Percentiles rank a stretch among this genome's conserved stretches.
Evolutionary conservation across 1,140 invertebrate species (phyloP).

Genomic region (Drosophila miranda): DNA sequence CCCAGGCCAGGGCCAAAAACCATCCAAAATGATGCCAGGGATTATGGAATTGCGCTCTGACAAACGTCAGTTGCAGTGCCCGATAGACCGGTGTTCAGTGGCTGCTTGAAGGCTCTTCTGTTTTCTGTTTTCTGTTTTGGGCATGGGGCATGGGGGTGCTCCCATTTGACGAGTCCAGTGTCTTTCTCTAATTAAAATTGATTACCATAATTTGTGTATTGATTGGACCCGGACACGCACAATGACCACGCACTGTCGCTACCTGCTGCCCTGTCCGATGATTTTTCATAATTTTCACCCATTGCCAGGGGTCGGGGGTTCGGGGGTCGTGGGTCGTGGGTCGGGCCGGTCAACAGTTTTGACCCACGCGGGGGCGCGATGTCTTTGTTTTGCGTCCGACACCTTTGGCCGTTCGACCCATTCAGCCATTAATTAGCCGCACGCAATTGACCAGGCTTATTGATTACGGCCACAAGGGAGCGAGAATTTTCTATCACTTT

Average conservation of each 20-base stretch:
- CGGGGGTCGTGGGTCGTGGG: not conserved
- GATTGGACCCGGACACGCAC: constrained; percentile 65
- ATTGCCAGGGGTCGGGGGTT: not conserved
- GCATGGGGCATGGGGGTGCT: not conserved
- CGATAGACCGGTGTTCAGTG: constrained; percentile 3
- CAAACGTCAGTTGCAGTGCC: constrained; percentile 68
- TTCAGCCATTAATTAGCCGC: constrained; percentile 69
- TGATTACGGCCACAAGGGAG: constrained; percentile 27
- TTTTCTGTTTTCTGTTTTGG: not conserved
- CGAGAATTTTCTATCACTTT: not conserved
- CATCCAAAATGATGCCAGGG: constrained; percentile 22
- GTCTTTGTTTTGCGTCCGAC: constrained; percentile 61
- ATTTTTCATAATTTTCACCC: constrained; percentile 45
- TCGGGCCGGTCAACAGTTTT: constrained; percentile 55
- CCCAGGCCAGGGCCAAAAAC: constrained; percentile 19
- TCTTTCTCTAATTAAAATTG: constrained; percentile 74
- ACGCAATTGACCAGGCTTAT: constrained; percentile 58
- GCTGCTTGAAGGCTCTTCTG: constrained; percentile 33
- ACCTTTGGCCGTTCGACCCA: constrained; percentile 47
- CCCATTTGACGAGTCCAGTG: not conserved
- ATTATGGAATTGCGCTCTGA: constrained; percentile 68
- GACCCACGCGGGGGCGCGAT: constrained; percentile 34
- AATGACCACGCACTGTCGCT: constrained; percentile 38
- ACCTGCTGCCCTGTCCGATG: constrained; percentile 2
- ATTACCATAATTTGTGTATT: constrained; percentile 76